Evolutionary conservation across 1,140 invertebrate genomes (phyloP).

Genomic region (Magallana ariakensis): DNA sequence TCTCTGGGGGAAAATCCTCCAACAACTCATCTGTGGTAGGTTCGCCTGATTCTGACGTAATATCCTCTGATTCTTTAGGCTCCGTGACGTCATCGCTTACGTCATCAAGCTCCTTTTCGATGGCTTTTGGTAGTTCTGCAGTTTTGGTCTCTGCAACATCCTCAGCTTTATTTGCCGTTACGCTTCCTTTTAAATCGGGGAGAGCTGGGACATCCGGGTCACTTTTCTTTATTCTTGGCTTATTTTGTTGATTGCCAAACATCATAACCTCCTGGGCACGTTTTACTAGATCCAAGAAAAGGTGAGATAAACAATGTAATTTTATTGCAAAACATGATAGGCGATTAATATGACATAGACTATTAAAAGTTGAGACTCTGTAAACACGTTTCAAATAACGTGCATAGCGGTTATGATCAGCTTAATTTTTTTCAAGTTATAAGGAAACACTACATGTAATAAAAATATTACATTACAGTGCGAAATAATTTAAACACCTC

Average conservation of each 20-base stretch:
- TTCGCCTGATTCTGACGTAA: neutral
- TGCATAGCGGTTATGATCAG: too few relatives aligned
- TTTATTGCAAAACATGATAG: too few relatives aligned
- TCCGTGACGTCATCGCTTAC: neutral
- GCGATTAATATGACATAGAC: too few relatives aligned
- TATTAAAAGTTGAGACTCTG: too few relatives aligned
- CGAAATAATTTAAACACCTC: too few relatives aligned
- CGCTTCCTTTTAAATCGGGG: slow-evolving; percentile 18
- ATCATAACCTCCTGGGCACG: slow-evolving; percentile 63
- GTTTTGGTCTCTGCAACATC: neutral
- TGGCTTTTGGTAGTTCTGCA: slow-evolving; percentile 23
- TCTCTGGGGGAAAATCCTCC: slow-evolving; percentile 13
- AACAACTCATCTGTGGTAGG: slow-evolving; percentile 1
- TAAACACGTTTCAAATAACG: too few relatives aligned
- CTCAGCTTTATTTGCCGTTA: neutral
- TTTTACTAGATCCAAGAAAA: slow-evolving; percentile 58
- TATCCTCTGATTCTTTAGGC: neutral
- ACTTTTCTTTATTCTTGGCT: slow-evolving; percentile 58
- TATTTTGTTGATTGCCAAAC: slow-evolving; percentile 71
- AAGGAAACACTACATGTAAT: too few relatives aligned
- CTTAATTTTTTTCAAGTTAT: too few relatives aligned
- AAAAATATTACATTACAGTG: too few relatives aligned
- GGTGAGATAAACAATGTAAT: too few relatives aligned
- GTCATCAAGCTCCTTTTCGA: slow-evolving; percentile 3
- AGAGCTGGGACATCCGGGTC: slow-evolving; percentile 50